These are phyloP conservation scores for Progne subis DNA, from an alignment of 2,113 vertebrate species.

Conservation along the genomic window DNA sequence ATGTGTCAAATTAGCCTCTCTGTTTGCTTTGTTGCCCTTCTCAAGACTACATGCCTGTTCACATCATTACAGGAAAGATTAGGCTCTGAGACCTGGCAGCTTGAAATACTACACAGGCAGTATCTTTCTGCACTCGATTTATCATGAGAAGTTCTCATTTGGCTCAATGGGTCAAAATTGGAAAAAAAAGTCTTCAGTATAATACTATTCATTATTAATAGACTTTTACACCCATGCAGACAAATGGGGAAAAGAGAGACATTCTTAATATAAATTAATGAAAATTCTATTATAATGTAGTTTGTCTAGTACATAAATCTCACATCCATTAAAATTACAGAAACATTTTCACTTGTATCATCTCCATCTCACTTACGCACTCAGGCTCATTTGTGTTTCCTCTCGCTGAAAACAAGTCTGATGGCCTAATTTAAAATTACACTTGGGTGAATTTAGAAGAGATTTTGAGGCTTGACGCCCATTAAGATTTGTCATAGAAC, in stretches of 20 bases:
- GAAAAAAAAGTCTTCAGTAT: not conserved
- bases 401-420: not conserved
- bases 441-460: not conserved
- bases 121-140: not conserved
- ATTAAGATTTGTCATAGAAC: not conserved
- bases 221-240: not conserved
- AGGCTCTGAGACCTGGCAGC: not conserved
- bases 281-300: conserved; percentile 19
- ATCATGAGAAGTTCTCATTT: not conserved
- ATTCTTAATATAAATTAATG: conserved; percentile 14
- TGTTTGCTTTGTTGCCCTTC: not conserved
- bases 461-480: not conserved
- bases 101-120: not conserved
- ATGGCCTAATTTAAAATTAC: conserved; percentile 13
- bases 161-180: not conserved
- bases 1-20: not conserved
- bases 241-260: not conserved
- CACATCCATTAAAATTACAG: conserved; percentile 35
- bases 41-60: not conserved
- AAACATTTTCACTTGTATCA: conserved; percentile 19
- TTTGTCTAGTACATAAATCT: conserved; percentile 33
- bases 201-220: conserved; percentile 37
- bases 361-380: conserved; percentile 2
- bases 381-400: conserved; percentile 22
- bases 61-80: not conserved